Percentiles rank a stretch among this genome's conserved stretches.
phyloP scores from a whole-genome alignment of 2,888 invertebrate genomes.

The Oxytorus armatus region DNA sequence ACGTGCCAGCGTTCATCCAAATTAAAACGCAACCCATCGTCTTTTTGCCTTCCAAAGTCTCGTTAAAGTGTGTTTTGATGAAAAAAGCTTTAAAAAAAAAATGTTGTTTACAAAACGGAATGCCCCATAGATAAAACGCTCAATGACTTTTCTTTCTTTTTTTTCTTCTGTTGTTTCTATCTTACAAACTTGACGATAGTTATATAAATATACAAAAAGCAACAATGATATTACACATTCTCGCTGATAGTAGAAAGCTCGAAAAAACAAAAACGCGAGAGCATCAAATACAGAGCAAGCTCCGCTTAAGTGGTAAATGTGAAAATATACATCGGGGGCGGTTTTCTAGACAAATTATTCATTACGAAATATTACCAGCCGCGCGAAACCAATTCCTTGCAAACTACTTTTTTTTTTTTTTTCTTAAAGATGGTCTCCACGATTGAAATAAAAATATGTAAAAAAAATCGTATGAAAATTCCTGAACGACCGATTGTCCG shows the following conservation, averaged over 20 bases:
- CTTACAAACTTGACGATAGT: slow-evolving; percentile 68
- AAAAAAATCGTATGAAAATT: no score
- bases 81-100: slow-evolving; percentile 41
- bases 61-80: slow-evolving; percentile 31
- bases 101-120: no score
- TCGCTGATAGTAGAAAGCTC: slow-evolving; percentile 72
- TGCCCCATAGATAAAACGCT: no score
- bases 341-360: not conserved
- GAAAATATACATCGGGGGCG: slow-evolving; percentile 25
- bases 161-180: slow-evolving; percentile 32
- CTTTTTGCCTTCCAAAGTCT: not conserved
- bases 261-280: slow-evolving; percentile 32
- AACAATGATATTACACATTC: slow-evolving; percentile 71
- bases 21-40: slow-evolving; percentile 9
- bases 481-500: no score
- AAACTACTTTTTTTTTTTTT: slow-evolving; percentile 5
- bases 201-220: slow-evolving; percentile 78
- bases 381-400: slow-evolving; percentile 42
- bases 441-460: no score
- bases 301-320: slow-evolving; percentile 3
- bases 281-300: slow-evolving; percentile 8
- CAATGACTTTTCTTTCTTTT: not conserved
- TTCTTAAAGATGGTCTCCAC: no score
- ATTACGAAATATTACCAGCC: slow-evolving; percentile 42
- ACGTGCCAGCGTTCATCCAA: slow-evolving; percentile 61